Evolutionary conservation across 1,140 invertebrate species (phyloP).

Genomic region (Trachelipus rathkii): DNA sequence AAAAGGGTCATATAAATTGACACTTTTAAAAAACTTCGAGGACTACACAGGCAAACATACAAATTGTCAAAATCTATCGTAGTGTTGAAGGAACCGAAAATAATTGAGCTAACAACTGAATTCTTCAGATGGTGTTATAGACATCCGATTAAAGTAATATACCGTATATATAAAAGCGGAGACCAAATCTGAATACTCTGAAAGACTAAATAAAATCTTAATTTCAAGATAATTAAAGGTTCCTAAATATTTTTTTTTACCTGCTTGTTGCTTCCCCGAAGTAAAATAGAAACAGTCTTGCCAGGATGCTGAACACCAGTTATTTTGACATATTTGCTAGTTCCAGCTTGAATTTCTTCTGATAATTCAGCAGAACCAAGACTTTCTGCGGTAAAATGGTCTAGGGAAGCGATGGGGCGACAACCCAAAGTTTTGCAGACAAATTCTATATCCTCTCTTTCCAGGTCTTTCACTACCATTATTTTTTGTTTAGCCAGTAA

Average conservation of each 20-base stretch:
- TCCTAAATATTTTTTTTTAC: conserved; percentile 56
- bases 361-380: conserved; percentile 88
- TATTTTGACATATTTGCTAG: conserved; percentile 84
- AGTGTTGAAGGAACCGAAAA: too few relatives aligned
- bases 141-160: too few relatives aligned
- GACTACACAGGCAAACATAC: too few relatives aligned
- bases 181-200: too few relatives aligned
- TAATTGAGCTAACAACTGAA: too few relatives aligned
- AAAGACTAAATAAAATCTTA: too few relatives aligned
- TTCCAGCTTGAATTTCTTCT: conserved; percentile 86
- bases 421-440: conserved; percentile 79
- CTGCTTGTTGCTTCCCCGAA: conserved; percentile 95
- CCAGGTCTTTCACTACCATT: conserved; percentile 96
- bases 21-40: too few relatives aligned
- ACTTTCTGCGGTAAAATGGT: conserved; percentile 64
- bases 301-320: conserved; percentile 85
- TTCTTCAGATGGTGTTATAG: too few relatives aligned
- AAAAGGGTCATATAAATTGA: too few relatives aligned
- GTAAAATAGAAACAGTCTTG: conserved; percentile 85
- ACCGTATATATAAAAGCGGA: too few relatives aligned
- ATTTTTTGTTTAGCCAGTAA: conserved; percentile 92
- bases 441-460: conserved; percentile 96
- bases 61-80: too few relatives aligned
- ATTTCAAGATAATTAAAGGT: too few relatives aligned
- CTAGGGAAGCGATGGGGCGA: conserved; percentile 45